phyloP scores from a whole-genome alignment of 2,888 invertebrate species.

The Prosapia bicincta region DNA sequence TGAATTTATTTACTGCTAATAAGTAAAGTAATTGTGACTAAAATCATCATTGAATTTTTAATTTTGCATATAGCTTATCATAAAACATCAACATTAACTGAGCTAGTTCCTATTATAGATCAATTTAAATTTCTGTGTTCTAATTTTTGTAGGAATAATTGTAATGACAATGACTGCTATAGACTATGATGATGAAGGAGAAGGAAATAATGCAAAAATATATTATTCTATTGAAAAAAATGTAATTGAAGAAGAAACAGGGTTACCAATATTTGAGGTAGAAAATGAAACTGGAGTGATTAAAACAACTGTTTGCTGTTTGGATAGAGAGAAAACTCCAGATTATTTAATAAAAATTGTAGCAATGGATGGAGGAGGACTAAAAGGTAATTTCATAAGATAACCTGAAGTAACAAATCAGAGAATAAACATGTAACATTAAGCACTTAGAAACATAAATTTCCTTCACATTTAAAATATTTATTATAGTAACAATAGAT shows the following conservation, averaged over 20 bases:
- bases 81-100: too few species aligned
- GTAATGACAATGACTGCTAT: slow-evolving; percentile 98
- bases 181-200: slow-evolving; percentile 93
- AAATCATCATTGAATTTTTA: too few species aligned
- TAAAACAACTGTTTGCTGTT: slow-evolving; percentile 91
- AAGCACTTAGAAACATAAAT: neutral
- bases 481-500: neutral
- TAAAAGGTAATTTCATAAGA: slow-evolving; percentile 65
- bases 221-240: slow-evolving; percentile 95
- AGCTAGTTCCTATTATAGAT: too few species aligned
- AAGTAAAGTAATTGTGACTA: too few species aligned
- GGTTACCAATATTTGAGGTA: slow-evolving; percentile 92
- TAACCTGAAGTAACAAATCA: neutral
- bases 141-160: slow-evolving; percentile 67
- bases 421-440: neutral
- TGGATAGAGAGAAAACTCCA: slow-evolving; percentile 90
- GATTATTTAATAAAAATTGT: slow-evolving; percentile 96
- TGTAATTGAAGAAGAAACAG: slow-evolving; percentile 94
- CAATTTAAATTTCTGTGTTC: too few species aligned
- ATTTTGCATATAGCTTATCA: too few species aligned
- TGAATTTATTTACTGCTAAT: too few species aligned
- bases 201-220: slow-evolving; percentile 91
- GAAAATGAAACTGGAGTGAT: slow-evolving; percentile 94
- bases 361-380: slow-evolving; percentile 90
- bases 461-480: neutral